A percentile compares a stretch with the other conserved stretches of the same genome.
phyloP scores from a whole-genome alignment of 2,888 invertebrate genomes.

The Leptopilina drosophilae region DNA sequence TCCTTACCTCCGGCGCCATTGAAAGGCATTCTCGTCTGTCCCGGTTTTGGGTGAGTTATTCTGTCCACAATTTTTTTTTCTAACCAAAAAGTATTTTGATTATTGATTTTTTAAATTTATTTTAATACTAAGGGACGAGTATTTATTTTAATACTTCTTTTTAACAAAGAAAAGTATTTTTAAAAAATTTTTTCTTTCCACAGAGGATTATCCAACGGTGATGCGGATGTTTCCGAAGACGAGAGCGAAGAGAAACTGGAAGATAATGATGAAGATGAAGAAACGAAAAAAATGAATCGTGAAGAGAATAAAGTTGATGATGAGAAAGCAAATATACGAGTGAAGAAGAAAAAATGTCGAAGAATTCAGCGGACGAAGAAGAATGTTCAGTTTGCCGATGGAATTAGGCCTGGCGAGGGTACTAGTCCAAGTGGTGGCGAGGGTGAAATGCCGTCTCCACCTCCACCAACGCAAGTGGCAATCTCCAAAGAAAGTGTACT shows the following conservation, averaged over 20 bases:
- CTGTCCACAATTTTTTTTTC: background rate
- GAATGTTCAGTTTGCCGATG: conserved; percentile 81
- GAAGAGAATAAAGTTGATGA: conserved; percentile 50
- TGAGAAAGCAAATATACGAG: conserved; percentile 31
- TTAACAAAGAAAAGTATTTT: background rate
- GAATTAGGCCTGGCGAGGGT: conserved; percentile 80
- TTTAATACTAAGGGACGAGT: background rate
- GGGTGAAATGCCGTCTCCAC: conserved; percentile 81
- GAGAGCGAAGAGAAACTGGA: conserved; percentile 59
- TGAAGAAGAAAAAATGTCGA: conserved; percentile 36
- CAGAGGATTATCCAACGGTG: conserved; percentile 70
- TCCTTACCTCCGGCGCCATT: conserved; percentile 77
- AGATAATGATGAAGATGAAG: conserved; percentile 59
- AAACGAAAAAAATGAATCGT: conserved; percentile 49
- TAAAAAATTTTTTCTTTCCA: conserved; percentile 28
- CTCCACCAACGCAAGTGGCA: conserved; percentile 75
- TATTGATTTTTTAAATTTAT: background rate
- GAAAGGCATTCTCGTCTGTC: conserved; percentile 80
- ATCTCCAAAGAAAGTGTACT: conserved; percentile 61
- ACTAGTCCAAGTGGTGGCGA: conserved; percentile 81
- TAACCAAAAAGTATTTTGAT: no score
- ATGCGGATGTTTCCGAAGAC: conserved; percentile 56
- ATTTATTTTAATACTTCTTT: no score
- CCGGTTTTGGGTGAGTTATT: conserved; percentile 77
- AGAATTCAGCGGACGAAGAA: conserved; percentile 68